Conservation (phyloP, 2,113 vertebrate genomes). For the Aptenodytes forsteri region DNA sequence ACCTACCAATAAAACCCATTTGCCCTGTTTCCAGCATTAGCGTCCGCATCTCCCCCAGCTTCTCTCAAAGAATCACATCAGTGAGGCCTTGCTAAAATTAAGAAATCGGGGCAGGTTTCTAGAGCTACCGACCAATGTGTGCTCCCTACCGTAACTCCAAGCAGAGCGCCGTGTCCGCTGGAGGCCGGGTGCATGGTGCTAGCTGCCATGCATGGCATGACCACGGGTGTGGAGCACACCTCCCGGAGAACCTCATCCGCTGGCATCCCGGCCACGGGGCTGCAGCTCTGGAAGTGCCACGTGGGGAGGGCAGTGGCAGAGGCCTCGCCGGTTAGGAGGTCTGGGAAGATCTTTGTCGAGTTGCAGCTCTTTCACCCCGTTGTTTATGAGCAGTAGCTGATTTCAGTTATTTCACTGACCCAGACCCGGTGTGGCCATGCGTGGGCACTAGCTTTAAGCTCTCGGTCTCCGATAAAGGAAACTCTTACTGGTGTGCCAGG, state of each 20-base stretch:
- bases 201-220: accelerated
- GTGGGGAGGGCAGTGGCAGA: neutral
- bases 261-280: accelerated
- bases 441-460: neutral
- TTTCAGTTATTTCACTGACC: neutral
- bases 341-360: neutral
- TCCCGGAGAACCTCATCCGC: neutral
- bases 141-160: accelerated
- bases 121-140: accelerated
- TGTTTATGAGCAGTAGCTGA: neutral
- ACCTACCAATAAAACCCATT: neutral
- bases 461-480: neutral
- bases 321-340: neutral
- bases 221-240: neutral
- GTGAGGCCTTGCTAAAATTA: neutral
- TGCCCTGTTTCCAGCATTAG: neutral
- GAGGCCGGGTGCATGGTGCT: accelerated
- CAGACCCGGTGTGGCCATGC: neutral
- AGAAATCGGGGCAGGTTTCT: neutral
- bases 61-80: neutral
- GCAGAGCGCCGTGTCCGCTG: accelerated
- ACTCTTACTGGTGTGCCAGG: neutral
- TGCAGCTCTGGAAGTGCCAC: neutral
- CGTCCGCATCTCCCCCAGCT: neutral
- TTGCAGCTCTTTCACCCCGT: neutral